phyloP scores from a whole-genome alignment of 2,113 vertebrate genomes.

The Triplophysa tibetana region DNA sequence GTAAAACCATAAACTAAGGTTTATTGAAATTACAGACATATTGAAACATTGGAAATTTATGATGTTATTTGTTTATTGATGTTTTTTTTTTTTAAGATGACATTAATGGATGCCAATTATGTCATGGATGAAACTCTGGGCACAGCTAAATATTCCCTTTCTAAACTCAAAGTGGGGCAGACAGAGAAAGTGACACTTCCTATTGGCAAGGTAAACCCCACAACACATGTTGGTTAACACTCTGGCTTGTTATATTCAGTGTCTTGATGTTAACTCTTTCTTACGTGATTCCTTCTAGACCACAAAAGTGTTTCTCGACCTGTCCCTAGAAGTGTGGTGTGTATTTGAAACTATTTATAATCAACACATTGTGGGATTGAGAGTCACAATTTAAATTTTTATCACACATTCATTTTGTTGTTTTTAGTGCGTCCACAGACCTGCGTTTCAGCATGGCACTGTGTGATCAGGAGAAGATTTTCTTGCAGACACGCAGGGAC shows the following conservation, averaged over 20 bases:
- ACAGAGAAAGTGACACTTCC: constrained; percentile 80
- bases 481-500: constrained; percentile 82
- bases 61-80: too few relatives aligned
- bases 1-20: too few relatives aligned
- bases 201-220: constrained; percentile 82
- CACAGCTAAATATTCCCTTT: constrained; percentile 79
- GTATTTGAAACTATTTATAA: not conserved
- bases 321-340: constrained; percentile 92
- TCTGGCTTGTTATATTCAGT: not conserved
- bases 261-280: constrained; percentile 32
- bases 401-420: not conserved
- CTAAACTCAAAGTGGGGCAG: constrained; percentile 81
- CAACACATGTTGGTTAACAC: not conserved
- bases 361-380: not conserved
- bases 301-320: constrained; percentile 88
- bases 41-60: not conserved
- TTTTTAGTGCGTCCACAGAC: constrained; percentile 86
- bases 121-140: constrained; percentile 96
- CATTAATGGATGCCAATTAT: constrained; percentile 96
- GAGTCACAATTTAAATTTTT: not conserved
- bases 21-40: too few relatives aligned
- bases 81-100: constrained; percentile 75
- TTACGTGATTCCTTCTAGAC: constrained; percentile 73
- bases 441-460: constrained; percentile 94
- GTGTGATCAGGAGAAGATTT: constrained; percentile 91